phyloP scores from a whole-genome alignment of 2,113 vertebrate genomes.

The Psephotus haematonotus region DNA sequence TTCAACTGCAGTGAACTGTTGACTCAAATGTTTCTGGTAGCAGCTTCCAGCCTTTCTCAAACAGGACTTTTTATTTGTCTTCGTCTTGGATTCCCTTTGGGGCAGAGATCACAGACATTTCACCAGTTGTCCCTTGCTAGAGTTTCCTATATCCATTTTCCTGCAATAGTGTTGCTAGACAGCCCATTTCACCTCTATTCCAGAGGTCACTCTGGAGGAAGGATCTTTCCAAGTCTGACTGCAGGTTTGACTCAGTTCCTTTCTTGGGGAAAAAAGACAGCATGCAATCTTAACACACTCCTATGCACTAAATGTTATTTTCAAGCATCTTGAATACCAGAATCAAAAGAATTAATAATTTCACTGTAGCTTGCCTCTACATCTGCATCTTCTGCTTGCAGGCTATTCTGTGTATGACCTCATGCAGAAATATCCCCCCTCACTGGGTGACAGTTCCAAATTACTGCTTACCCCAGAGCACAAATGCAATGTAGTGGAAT shows the following conservation, averaged over 20 bases:
- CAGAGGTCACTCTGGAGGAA: not conserved
- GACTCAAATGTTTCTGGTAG: not conserved
- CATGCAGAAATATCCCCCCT: not conserved
- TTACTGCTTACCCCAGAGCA: constrained; percentile 1
- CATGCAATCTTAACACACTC: not conserved
- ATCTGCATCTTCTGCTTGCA: not conserved
- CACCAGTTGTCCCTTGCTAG: not conserved
- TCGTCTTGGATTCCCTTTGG: not conserved
- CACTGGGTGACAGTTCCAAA: constrained; percentile 5
- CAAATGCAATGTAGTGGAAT: not conserved
- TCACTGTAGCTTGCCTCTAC: not conserved
- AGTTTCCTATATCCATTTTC: not conserved
- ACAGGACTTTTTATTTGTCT: not conserved
- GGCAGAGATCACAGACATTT: not conserved
- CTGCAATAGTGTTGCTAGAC: not conserved
- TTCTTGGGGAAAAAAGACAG: not conserved
- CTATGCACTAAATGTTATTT: not conserved
- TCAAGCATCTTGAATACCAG: not conserved
- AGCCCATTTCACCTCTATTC: not conserved
- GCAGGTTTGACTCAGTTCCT: not conserved
- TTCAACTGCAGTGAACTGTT: not conserved
- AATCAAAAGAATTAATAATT: not conserved
- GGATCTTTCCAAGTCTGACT: not conserved
- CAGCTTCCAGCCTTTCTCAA: not conserved
- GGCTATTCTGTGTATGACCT: not conserved